phyloP scores from a whole-genome alignment of 2,797 vertebrate genomes.

The Cichlasoma orientale region DNA sequence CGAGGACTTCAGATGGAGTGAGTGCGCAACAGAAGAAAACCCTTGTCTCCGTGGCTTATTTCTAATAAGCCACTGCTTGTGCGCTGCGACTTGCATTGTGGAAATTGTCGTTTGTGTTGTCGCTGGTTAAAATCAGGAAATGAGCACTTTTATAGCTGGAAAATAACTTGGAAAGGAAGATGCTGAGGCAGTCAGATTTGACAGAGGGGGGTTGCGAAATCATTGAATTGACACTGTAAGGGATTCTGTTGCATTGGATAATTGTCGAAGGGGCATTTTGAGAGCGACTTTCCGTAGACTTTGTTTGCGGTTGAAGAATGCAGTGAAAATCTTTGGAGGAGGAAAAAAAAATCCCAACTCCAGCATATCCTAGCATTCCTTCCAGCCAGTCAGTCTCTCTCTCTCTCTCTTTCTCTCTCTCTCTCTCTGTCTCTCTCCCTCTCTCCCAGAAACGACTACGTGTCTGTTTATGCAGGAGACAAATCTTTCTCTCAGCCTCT shows the following conservation, averaged over 20 bases:
- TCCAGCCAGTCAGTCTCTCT: not conserved
- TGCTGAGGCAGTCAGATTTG: slow-evolving; percentile 75
- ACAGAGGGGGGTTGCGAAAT: slow-evolving; percentile 69
- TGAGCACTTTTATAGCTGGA: slow-evolving; percentile 41
- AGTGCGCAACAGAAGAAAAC: slow-evolving; percentile 68
- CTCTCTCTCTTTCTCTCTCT: slow-evolving; percentile 34
- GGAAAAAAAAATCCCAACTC: slow-evolving; percentile 74
- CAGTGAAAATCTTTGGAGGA: slow-evolving; percentile 42
- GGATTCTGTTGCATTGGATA: slow-evolving; percentile 24
- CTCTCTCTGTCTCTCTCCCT: slow-evolving; percentile 35
- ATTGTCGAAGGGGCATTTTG: slow-evolving; percentile 8
- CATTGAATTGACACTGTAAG: slow-evolving; percentile 25
- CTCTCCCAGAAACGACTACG: slow-evolving; percentile 74
- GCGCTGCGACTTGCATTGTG: not conserved
- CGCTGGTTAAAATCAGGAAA: slow-evolving; percentile 51
- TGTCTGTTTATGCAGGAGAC: slow-evolving; percentile 76
- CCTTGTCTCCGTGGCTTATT: not conserved
- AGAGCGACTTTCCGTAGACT: slow-evolving; percentile 29
- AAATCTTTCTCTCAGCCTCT: slow-evolving; percentile 49
- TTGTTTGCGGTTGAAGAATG: slow-evolving; percentile 48
- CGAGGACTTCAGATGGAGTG: slow-evolving; percentile 69
- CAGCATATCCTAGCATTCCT: slow-evolving; percentile 86
- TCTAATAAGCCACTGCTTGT: not conserved
- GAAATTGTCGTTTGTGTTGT: slow-evolving; percentile 2
- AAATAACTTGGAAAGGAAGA: slow-evolving; percentile 64